Evolutionary conservation across 2,113 vertebrate species (phyloP), one percentile per base, ranked within the genome.

Genomic region (Procavia capensis): DNA sequence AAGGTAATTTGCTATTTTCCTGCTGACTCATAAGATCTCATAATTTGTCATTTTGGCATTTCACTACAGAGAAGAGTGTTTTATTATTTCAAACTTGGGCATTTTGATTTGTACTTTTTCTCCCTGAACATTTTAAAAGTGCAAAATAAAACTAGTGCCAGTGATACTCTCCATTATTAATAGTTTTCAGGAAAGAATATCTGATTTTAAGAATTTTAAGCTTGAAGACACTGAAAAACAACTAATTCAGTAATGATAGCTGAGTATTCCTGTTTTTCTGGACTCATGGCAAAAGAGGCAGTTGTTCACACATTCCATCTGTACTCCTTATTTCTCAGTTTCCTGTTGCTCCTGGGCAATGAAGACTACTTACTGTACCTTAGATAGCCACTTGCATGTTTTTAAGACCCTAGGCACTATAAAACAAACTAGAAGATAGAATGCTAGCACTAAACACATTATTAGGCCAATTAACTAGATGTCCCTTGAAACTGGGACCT

Each of bases 41-140:
- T 74, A 88, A 91, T 64, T 47, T 90, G 54, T 90, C 64, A 93
- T 63, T 54, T 83, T 88, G 57, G 82, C 57, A 94, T 88, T 86
- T 95, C 29, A 70, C 25, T 74, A 84, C 19, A 68, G 9, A 95
- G 57, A 91, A 64, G 29, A 78, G 59, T 43, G 19, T 83, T 84
- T 41, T 84, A 24, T 72, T 72, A 90, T 91, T 83, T 78, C 82
- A 95, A 82, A 57, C 5, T 22, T 86, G 81, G 27, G 39, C 45
- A 81, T 85, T 85, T 92, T 36, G n/a, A 64, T 10, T 3, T 31
- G 45, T 57, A 83, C 57, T 90, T 95, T 95, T 59, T 90, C 41
- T 68, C 75, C 31, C 47, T 89, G 70, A 25, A 90, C 17, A 74
- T 54, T 74, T 92, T 50, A 1, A 92, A 94, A 93, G 50, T 57